Evolutionary conservation across 2,113 vertebrate species (phyloP), one percentile per base, ranked within the genome.

Genomic region (Pelodiscus sinensis): DNA sequence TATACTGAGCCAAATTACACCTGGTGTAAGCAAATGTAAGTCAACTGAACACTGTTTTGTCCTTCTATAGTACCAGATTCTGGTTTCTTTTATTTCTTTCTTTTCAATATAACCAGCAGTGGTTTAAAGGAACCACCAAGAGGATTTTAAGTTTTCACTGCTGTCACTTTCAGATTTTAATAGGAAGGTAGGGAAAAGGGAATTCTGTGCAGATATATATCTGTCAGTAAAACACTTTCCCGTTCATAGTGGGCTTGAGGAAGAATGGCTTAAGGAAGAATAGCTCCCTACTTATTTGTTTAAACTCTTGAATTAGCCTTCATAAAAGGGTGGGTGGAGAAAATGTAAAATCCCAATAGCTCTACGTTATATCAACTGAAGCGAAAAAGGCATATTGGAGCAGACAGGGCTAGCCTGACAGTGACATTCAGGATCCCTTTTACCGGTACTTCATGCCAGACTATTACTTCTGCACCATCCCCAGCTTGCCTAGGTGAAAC

Each of bases 271-370:
- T 80, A 50, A n/a, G 62, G 13, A 85, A 5, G 14, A 65, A 29
- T 16, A 16, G 62, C 62, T 31, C 29, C 29, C 29, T 75, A 14
- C 6, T 27, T 81, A 77, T 2, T 60, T 0, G 0, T 27, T 77
- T 81, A 35, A 84, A 44, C 25, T 77, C 57, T 90, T 35, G 2
- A 54, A 25, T 79, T 9, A 62, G 52, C 1, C 18, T 4, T 11
- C 12, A 62, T 24, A 1, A 51, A 25, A 93, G 80, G 4, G 82
- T 2, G 52, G 65, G 87, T 84, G 68, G 3, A 27, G 25, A 2
- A 81, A 87, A 50, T 15, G 62, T 50, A 85, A 86, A 71, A 78
- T 50, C 4, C 5, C 5, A 13, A 5, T 51, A 82, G 13, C 60
- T 90, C 83, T n/a, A 79, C 35, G 21, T 25, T 7, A 91, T 82